Percentiles rank a stretch among this genome's conserved stretches.
Conservation (phyloP, 2,113 vertebrate species). For the Mastomys natalensis region DNA sequence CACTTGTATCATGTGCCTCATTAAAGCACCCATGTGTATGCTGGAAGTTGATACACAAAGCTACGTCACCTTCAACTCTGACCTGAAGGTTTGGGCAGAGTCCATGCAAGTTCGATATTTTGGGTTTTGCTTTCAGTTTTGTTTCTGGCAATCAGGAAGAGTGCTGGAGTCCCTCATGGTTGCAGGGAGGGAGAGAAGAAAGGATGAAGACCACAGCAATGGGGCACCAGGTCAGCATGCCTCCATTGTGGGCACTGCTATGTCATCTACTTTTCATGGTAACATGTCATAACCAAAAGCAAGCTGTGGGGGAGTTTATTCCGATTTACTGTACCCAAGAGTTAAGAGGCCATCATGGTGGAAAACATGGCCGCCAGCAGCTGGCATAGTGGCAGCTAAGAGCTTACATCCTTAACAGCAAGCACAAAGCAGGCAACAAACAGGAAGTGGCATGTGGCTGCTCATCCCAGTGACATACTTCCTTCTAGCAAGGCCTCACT, state of each 20-base stretch:
- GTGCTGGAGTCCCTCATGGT: rapidly evolving
- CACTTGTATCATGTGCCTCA: rapidly evolving
- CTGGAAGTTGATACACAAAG: rapidly evolving
- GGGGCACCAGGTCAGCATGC: background rate
- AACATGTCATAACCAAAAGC: background rate
- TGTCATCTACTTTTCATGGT: background rate
- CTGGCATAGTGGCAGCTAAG: background rate
- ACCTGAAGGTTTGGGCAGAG: background rate
- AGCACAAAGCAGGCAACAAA: background rate
- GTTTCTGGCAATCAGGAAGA: background rate
- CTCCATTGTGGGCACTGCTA: background rate
- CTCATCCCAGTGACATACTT: background rate
- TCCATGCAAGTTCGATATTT: background rate
- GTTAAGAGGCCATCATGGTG: background rate
- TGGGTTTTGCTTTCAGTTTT: background rate
- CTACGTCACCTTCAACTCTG: background rate
- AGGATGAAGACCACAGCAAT: background rate
- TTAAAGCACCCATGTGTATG: no score
- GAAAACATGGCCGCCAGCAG: background rate
- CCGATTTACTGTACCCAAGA: background rate
- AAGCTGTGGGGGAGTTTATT: background rate
- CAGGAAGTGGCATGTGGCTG: background rate
- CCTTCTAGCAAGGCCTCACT: background rate
- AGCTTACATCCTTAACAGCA: background rate
- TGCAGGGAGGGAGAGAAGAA: background rate